Percentiles rank a stretch among this genome's conserved stretches.
phyloP scores from a whole-genome alignment of 2,888 invertebrate genomes.

The Ormyrus pomaceus region DNA sequence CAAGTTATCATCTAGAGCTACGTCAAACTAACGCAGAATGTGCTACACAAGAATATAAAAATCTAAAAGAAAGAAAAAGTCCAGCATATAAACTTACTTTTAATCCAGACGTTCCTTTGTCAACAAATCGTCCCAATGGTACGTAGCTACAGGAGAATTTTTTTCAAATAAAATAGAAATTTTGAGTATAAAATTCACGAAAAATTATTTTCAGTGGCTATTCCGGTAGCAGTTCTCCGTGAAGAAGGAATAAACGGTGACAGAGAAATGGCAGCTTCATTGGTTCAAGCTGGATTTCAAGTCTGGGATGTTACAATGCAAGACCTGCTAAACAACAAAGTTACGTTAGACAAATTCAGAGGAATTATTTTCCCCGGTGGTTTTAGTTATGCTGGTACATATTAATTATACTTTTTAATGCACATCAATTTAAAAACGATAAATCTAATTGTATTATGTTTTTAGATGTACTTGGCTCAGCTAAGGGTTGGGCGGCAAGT shows the following conservation, averaged over 20 bases:
- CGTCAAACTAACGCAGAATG: slow-evolving; percentile 89
- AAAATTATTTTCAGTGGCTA: slow-evolving; percentile 64
- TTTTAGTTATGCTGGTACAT: slow-evolving; percentile 96
- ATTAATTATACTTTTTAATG: slow-evolving; percentile 13
- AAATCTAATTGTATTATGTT: slow-evolving; percentile 48
- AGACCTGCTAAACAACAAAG: slow-evolving; percentile 85
- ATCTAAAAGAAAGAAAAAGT: slow-evolving; percentile 81
- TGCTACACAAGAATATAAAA: slow-evolving; percentile 86
- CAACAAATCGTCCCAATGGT: slow-evolving; percentile 62
- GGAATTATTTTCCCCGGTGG: slow-evolving; percentile 98
- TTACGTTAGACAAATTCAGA: slow-evolving; percentile 87
- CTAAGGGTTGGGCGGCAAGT: slow-evolving; percentile 98
- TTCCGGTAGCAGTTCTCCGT: slow-evolving; percentile 92
- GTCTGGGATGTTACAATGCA: slow-evolving; percentile 97
- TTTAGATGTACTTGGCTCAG: slow-evolving; percentile 94
- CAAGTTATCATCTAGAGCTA: slow-evolving; percentile 92
- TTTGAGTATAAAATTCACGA: not conserved
- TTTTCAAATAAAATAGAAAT: too few species aligned
- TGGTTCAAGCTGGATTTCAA: slow-evolving; percentile 91
- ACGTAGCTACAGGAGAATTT: slow-evolving; percentile 12
- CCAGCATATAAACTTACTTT: slow-evolving; percentile 86
- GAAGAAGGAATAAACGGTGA: slow-evolving; percentile 99
- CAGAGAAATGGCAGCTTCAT: slow-evolving; percentile 95
- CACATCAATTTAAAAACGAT: slow-evolving; percentile 14
- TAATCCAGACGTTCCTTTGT: slow-evolving; percentile 80